These are phyloP conservation scores for Epinephelus cyanopodus DNA, from an alignment of 2,113 vertebrate genomes.

Conservation along the genomic window DNA sequence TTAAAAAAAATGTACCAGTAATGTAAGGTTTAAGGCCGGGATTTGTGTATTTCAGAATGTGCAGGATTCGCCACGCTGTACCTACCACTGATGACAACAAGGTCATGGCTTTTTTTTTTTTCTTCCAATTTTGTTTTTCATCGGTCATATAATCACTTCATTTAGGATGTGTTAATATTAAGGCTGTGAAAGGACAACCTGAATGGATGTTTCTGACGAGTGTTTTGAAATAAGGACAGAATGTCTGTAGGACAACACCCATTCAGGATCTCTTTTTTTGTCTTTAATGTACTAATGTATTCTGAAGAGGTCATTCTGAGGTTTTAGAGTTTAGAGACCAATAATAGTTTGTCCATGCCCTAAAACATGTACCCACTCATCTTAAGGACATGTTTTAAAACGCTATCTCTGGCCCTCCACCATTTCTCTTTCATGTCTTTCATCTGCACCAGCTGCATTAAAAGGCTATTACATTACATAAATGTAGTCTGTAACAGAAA, in stretches of 20 bases:
- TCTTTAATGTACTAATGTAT: neutral
- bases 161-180: neutral
- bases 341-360: neutral
- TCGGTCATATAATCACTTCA: neutral
- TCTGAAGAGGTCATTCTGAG: neutral
- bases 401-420: no score
- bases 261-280: neutral
- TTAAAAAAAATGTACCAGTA: neutral
- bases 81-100: neutral
- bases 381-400: neutral
- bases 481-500: neutral
- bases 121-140: neutral
- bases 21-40: neutral
- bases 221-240: neutral
- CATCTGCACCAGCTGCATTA: neutral
- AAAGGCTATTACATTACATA: neutral
- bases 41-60: neutral
- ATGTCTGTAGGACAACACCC: neutral
- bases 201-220: neutral
- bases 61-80: neutral
- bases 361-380: slow-evolving; percentile 1
- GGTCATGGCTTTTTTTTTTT: neutral
- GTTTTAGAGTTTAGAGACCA: neutral
- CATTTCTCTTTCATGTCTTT: slow-evolving; percentile 8
- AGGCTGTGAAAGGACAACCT: neutral